Evolutionary conservation across 2,888 invertebrate species (phyloP).

Genomic region (Trissoscelio sp.): DNA sequence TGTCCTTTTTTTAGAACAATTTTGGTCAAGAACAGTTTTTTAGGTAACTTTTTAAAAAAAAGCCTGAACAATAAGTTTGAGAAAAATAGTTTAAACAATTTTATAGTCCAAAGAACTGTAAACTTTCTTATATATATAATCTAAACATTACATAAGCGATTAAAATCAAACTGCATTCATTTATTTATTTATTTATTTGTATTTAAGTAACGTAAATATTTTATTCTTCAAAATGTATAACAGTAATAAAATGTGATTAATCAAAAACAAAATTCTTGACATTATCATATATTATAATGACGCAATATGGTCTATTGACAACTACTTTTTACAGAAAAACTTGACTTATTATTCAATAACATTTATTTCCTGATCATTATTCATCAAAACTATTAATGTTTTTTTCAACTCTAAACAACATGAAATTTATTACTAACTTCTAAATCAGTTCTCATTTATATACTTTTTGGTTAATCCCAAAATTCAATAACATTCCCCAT

Average conservation of each 20-base stretch:
- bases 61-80: too few relatives aligned
- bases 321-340: slow-evolving; percentile 9
- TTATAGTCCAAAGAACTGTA: too few relatives aligned
- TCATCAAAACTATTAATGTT: slow-evolving; percentile 22
- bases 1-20: too few relatives aligned
- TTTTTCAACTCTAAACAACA: slow-evolving; percentile 4
- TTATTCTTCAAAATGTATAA: slow-evolving; percentile 1
- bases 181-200: too few relatives aligned
- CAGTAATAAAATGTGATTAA: slow-evolving; percentile 1
- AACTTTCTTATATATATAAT: too few relatives aligned
- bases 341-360: slow-evolving; percentile 7
- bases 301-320: slow-evolving; percentile 14
- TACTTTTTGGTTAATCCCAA: neutral
- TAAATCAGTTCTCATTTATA: neutral
- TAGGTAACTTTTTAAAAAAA: too few relatives aligned
- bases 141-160: too few relatives aligned
- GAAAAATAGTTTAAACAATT: too few relatives aligned
- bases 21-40: too few relatives aligned
- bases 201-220: neutral
- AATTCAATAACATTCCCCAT: neutral
- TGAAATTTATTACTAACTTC: neutral
- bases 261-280: slow-evolving; percentile 8
- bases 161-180: too few relatives aligned
- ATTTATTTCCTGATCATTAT: slow-evolving; percentile 31
- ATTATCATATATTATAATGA: slow-evolving; percentile 22